Evolutionary conservation across 2,888 invertebrate genomes (phyloP).

Genomic region (Lycophotia porphyrea): DNA sequence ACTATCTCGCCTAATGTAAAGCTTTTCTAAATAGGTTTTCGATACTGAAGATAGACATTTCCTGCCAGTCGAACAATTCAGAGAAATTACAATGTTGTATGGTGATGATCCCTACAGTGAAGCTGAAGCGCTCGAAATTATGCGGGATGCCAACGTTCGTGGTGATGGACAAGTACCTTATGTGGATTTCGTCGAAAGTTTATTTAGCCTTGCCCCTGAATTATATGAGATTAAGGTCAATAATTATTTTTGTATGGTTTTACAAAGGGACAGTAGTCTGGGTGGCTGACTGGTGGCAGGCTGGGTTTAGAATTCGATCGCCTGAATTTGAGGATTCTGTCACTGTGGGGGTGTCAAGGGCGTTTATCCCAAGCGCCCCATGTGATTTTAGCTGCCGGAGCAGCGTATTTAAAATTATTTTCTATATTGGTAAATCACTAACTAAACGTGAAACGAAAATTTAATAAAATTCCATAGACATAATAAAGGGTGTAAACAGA

Average conservation of each 20-base stretch:
- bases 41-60: constrained; percentile 83
- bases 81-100: constrained; percentile 74
- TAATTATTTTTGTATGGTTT: not conserved
- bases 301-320: too few relatives aligned
- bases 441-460: too few relatives aligned
- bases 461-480: too few relatives aligned
- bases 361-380: too few relatives aligned
- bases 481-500: too few relatives aligned
- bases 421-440: too few relatives aligned
- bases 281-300: too few relatives aligned
- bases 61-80: constrained; percentile 80
- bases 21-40: constrained; percentile 75
- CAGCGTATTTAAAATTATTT: too few relatives aligned
- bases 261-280: too few relatives aligned
- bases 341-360: too few relatives aligned
- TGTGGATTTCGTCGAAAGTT: constrained; percentile 80
- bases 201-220: constrained; percentile 83
- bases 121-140: constrained; percentile 78
- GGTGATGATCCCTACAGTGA: constrained; percentile 77
- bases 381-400: too few relatives aligned
- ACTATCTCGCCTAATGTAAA: not conserved
- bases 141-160: constrained; percentile 82
- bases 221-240: constrained; percentile 78
- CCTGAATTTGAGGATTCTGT: too few relatives aligned
- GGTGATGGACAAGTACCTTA: constrained; percentile 84